These are phyloP conservation scores for Agriopis marginaria DNA, from an alignment of 2,888 invertebrate species.

Conservation along the genomic window DNA sequence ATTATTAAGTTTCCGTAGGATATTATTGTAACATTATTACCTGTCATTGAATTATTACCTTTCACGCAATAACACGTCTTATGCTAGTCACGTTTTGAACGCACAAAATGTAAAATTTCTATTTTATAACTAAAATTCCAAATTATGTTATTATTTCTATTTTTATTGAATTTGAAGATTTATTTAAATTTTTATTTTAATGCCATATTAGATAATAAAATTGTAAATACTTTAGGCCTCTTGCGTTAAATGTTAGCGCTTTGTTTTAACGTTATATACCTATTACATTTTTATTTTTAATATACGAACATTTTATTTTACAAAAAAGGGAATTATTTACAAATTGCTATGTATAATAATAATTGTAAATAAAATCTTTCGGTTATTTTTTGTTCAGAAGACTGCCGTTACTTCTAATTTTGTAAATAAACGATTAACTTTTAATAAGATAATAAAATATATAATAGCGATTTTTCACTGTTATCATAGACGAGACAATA, in stretches of 20 bases:
- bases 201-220: constrained; percentile 83
- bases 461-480: constrained; percentile 84
- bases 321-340: constrained; percentile 52
- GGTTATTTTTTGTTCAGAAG: constrained; percentile 79
- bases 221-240: constrained; percentile 76
- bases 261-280: constrained; percentile 68
- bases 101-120: constrained; percentile 74
- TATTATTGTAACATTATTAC: constrained; percentile 58
- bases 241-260: constrained; percentile 73
- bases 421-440: constrained; percentile 61
- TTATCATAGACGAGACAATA: constrained; percentile 56
- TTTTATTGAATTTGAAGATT: constrained; percentile 53
- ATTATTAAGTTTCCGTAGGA: constrained; percentile 69
- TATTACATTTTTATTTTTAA: constrained; percentile 74
- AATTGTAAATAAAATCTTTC: constrained; percentile 71
- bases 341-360: constrained; percentile 55
- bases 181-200: constrained; percentile 72
- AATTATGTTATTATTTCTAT: constrained; percentile 49
- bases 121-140: constrained; percentile 59
- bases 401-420: constrained; percentile 78
- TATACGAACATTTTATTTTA: constrained; percentile 43
- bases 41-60: constrained; percentile 53
- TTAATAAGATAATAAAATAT: constrained; percentile 57
- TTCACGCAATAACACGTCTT: constrained; percentile 84
- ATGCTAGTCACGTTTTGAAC: constrained; percentile 84